phyloP scores from a whole-genome alignment of 2,888 invertebrate species.

The Hofmannophila pseudospretella region DNA sequence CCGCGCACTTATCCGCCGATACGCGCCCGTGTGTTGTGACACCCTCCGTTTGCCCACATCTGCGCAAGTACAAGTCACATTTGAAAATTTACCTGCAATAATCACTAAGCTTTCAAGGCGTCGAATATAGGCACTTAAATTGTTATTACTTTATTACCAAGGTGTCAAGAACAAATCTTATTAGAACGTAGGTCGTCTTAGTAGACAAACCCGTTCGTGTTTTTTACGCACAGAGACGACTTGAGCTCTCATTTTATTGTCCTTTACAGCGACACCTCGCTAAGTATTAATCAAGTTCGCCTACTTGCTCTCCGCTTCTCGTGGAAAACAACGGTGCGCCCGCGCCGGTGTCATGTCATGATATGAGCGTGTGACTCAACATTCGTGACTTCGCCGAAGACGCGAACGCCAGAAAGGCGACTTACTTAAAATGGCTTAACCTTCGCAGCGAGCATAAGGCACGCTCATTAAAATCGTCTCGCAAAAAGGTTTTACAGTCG shows the following conservation, averaged over 20 bases:
- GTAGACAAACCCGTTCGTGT: constrained; percentile 27
- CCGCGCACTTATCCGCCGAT: constrained; percentile 74
- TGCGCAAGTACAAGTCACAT: constrained; percentile 32
- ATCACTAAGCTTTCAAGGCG: not conserved
- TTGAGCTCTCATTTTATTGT: constrained; percentile 17
- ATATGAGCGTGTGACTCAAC: constrained; percentile 62
- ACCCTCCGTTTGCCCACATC: constrained; percentile 59
- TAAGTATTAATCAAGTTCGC: constrained; percentile 13
- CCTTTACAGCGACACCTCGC: constrained; percentile 18
- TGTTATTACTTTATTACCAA: no score
- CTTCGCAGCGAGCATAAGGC: constrained; percentile 53
- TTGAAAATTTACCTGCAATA: constrained; percentile 28
- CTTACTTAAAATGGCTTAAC: constrained; percentile 58
- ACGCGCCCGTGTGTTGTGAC: constrained; percentile 68
- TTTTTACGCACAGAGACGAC: constrained; percentile 30
- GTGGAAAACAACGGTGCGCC: constrained; percentile 39
- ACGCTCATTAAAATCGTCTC: constrained; percentile 40
- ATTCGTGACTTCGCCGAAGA: constrained; percentile 47
- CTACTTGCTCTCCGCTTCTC: constrained; percentile 22
- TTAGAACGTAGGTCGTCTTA: constrained; percentile 15
- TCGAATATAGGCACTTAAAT: not conserved
- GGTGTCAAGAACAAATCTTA: constrained; percentile 26
- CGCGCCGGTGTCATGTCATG: constrained; percentile 44
- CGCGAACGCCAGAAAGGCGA: constrained; percentile 32
- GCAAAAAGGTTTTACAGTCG: constrained; percentile 52